Conservation (phyloP, 2,888 invertebrate genomes). For the Odontomyia ornata region DNA sequence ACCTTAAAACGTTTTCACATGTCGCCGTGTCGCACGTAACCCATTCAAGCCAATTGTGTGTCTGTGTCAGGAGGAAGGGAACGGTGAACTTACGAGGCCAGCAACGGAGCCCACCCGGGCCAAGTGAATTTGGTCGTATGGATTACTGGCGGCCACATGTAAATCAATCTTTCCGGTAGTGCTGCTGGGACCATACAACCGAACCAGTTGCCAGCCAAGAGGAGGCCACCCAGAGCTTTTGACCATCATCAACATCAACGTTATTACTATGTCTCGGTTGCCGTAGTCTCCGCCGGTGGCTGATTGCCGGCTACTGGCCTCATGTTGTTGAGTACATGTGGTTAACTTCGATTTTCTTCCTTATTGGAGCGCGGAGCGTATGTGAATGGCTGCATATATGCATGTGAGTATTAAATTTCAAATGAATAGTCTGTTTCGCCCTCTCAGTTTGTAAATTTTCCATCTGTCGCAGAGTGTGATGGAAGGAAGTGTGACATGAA, state of each 20-base stretch:
- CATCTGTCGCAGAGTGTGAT: no score
- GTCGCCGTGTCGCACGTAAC: not conserved
- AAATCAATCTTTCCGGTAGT: slow-evolving; percentile 10
- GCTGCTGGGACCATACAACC: no score
- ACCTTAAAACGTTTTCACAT: not conserved
- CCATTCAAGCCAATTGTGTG: no score
- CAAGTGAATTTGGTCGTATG: slow-evolving; percentile 2
- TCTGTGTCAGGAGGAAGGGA: no score
- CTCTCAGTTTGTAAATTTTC: no score
- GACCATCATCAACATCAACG: not conserved
- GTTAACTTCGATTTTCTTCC: not conserved
- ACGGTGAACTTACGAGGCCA: no score
- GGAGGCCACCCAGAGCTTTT: slow-evolving; percentile 6
- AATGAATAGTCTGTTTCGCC: slow-evolving; percentile 30
- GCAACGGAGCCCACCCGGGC: not conserved
- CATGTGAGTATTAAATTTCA: not conserved
- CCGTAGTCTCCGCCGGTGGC: no score
- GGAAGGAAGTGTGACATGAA: no score
- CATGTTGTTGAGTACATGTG: not conserved
- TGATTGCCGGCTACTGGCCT: no score
- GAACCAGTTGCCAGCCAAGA: not conserved
- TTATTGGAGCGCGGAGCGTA: not conserved
- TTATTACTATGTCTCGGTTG: not conserved
- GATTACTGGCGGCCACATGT: not conserved
- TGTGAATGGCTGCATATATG: not conserved